Percentiles rank a stretch among this genome's conserved stretches.
Evolutionary conservation across 2,888 invertebrate genomes (phyloP).

Genomic region (Noctua janthina): DNA sequence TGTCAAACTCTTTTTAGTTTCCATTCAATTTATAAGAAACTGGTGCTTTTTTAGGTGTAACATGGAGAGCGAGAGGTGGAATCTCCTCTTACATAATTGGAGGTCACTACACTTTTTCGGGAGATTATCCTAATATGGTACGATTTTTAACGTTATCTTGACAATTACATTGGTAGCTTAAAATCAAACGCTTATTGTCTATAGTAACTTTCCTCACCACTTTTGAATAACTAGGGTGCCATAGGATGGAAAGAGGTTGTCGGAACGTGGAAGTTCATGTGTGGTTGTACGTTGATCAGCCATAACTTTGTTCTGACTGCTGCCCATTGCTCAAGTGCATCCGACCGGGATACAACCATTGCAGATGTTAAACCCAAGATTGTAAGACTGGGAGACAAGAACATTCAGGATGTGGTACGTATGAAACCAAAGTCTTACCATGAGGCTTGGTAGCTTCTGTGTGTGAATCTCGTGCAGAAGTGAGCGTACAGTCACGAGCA

Average conservation of each 20-base stretch:
- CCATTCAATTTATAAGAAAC: not conserved
- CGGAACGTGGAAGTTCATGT: slow-evolving; percentile 81
- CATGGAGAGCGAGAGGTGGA: slow-evolving; percentile 15
- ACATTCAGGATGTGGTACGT: slow-evolving; percentile 47
- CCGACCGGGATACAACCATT: slow-evolving; percentile 65
- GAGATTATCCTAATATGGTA: slow-evolving; percentile 52
- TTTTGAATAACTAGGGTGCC: slow-evolving; percentile 72
- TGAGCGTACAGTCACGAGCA: not conserved
- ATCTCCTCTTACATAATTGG: slow-evolving; percentile 30
- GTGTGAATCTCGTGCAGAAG: not conserved
- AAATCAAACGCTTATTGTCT: not conserved
- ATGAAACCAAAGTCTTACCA: not conserved
- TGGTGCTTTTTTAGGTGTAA: slow-evolving; percentile 16
- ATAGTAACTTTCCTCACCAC: not conserved
- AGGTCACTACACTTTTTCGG: slow-evolving; percentile 40
- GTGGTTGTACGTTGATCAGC: slow-evolving; percentile 92
- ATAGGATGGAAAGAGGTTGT: slow-evolving; percentile 76
- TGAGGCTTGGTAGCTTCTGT: not conserved
- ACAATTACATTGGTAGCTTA: not conserved
- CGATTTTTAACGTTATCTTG: not conserved
- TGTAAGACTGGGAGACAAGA: slow-evolving; percentile 72
- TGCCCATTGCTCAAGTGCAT: slow-evolving; percentile 90
- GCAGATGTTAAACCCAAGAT: slow-evolving; percentile 73
- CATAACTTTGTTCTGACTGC: slow-evolving; percentile 92
- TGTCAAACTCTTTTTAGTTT: not conserved